Evolutionary conservation across 1,140 invertebrate species (phyloP).

Genomic region (Anastrepha ludens): DNA sequence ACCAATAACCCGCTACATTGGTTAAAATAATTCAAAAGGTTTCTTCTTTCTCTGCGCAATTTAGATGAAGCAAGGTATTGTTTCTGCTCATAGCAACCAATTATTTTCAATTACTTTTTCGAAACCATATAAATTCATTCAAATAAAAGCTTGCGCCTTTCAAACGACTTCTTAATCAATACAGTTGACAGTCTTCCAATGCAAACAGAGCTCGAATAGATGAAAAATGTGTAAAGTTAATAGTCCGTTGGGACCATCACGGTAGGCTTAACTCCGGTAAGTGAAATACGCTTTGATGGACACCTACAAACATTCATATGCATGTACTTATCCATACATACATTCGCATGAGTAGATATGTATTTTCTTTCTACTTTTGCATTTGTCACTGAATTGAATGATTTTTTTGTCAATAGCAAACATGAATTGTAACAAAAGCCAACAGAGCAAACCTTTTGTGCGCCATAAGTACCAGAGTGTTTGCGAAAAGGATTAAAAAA

Average conservation of each 20-base stretch:
- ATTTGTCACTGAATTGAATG: not conserved
- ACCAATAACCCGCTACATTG: no score
- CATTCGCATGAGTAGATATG: not conserved
- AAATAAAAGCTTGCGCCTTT: not conserved
- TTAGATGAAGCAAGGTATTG: not conserved
- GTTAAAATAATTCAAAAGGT: no score
- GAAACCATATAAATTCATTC: conserved; percentile 13
- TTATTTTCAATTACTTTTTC: not conserved
- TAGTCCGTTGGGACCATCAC: conserved; percentile 24
- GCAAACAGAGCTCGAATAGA: not conserved
- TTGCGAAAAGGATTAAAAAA: conserved; percentile 35
- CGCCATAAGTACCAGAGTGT: not conserved
- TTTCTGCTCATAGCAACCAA: not conserved
- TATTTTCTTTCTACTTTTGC: not conserved
- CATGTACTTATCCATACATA: no score
- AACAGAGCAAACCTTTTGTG: conserved; percentile 4
- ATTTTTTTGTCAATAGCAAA: not conserved
- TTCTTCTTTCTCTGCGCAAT: no score
- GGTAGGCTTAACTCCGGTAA: not conserved
- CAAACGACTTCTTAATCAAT: not conserved
- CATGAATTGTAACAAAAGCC: conserved; percentile 23
- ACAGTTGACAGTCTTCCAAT: conserved; percentile 33
- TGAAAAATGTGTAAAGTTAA: conserved; percentile 26
- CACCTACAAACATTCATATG: no score
- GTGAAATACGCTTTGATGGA: not conserved